These are phyloP conservation scores for Asteroscopus sphinx DNA, from an alignment of 2,888 invertebrate species.

Conservation along the genomic window DNA sequence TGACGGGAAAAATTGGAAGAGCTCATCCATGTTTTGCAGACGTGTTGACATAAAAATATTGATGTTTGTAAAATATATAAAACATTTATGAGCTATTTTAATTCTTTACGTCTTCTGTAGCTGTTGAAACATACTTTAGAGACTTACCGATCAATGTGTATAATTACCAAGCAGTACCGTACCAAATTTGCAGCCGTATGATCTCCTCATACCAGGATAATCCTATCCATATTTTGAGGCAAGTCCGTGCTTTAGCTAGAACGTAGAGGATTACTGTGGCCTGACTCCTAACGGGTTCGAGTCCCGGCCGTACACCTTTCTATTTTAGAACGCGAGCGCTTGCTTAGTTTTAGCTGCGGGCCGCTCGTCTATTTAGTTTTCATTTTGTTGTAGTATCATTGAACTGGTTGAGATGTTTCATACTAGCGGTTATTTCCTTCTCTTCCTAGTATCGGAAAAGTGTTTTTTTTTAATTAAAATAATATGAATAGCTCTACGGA, in stretches of 20 bases:
- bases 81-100: not conserved
- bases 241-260: conserved; percentile 40
- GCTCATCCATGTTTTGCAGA: conserved; percentile 31
- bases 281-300: conserved; percentile 25
- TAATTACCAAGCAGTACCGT: too few relatives aligned
- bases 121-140: too few relatives aligned
- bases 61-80: not conserved
- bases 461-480: too few relatives aligned
- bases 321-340: conserved; percentile 23
- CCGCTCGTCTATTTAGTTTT: not conserved
- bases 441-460: too few relatives aligned
- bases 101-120: not conserved
- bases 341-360: conserved; percentile 2
- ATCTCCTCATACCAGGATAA: conserved; percentile 54
- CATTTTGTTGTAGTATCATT: not conserved
- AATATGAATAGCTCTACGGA: too few relatives aligned
- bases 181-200: conserved; percentile 8
- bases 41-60: conserved; percentile 21
- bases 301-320: conserved; percentile 21
- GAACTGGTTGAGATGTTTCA: too few relatives aligned
- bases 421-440: too few relatives aligned
- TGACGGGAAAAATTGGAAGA: conserved; percentile 32
- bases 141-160: too few relatives aligned
- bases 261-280: conserved; percentile 37
- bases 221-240: conserved; percentile 50